Conservation (phyloP, 2,113 vertebrate genomes). For the Sturnus vulgaris region DNA sequence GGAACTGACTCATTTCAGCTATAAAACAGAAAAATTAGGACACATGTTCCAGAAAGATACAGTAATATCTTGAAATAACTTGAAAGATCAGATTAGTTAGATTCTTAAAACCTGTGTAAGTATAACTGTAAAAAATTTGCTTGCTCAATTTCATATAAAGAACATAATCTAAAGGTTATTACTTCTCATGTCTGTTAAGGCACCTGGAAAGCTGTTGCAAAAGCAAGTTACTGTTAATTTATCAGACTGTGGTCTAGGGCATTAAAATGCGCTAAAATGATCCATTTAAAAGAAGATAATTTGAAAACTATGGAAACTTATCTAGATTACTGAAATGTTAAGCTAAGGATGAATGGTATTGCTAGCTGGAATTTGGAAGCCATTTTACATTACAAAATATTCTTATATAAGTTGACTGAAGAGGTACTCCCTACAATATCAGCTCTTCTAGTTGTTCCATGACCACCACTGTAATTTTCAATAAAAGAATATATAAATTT, state of each 20-base stretch:
- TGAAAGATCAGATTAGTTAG: background rate
- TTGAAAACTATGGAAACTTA: background rate
- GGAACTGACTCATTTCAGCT: background rate
- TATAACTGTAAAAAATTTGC: background rate
- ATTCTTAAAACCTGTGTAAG: background rate
- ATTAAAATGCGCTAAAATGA: background rate
- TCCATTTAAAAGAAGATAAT: background rate
- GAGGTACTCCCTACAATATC: background rate
- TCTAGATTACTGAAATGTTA: background rate
- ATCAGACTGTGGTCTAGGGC: background rate
- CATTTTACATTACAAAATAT: background rate
- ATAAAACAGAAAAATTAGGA: background rate
- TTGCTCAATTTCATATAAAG: background rate
- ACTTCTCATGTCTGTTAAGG: background rate
- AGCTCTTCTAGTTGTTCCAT: background rate
- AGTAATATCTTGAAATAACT: background rate
- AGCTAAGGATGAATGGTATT: background rate
- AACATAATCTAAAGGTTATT: background rate
- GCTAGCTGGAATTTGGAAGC: background rate
- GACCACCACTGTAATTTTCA: background rate
- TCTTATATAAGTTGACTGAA: background rate
- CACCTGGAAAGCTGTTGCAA: background rate
- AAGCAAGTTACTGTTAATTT: background rate
- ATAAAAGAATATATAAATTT: background rate
- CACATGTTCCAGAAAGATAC: background rate